Base-by-base conservation (phyloP, 2,888 invertebrate species). In the Tuberolachnus salignus region DNA sequence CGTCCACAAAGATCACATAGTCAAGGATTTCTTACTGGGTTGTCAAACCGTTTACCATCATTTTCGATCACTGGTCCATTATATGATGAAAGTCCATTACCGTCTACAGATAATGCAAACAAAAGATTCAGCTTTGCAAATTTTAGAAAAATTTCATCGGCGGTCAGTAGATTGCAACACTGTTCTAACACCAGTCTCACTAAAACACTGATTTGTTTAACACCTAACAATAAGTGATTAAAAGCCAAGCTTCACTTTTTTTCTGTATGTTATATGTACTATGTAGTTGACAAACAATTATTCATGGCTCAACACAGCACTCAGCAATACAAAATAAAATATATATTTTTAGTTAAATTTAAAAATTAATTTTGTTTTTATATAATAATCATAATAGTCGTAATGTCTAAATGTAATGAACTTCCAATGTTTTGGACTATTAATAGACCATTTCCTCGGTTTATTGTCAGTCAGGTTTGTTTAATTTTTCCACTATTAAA, bases 11-110 rank as follows among this genome's bases (percentile, higher is more conserved):
- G 78, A 34, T 78, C 78, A 59, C 78, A 59, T 64, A 81, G 81
- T 55, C 81, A 81, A 55, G 81, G 78, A 11, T 67, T 78, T 21
- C 80, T 81, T 61, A 78, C 69, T 64, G 80, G 75, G 26, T 81
- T 74, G 23, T 74, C 80, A 61, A 70, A 75, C 59, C 81, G 81
- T 80, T 74, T 81, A 81, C 81, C 81, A 42, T 81, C 81, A 23
- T 80, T 81, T 64, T 80, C 81, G 49, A 75, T 81, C 42, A 81
- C 81, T 70, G 80, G 81, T 55, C 81, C 81, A 64, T 70, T 81
- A 66, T 80, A 75, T 44, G 81, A 81, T 72, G 71, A 81, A 67
- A 78, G 78, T 61, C 23, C 55, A 69, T 59, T 78, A 78, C 67
- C 78, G 9, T 21, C 57, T 78, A 59, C 34, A 51, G 73, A 74